Evolutionary conservation across 1,140 invertebrate genomes (phyloP).

Genomic region (Macrobrachium rosenbergii): DNA sequence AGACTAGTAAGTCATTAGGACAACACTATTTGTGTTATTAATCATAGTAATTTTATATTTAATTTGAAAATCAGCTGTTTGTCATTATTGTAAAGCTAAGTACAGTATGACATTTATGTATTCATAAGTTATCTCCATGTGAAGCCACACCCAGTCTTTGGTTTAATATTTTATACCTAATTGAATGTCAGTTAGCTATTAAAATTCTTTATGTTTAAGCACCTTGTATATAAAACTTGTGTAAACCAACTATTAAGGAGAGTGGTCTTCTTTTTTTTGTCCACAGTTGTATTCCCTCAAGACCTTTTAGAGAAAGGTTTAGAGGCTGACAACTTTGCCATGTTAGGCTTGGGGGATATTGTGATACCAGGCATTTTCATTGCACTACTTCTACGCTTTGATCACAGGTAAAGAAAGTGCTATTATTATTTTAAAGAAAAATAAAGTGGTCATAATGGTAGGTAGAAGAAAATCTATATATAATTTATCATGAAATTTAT

Average conservation of each 20-base stretch:
- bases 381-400: slow-evolving; percentile 95
- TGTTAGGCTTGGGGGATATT: slow-evolving; percentile 98
- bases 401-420: slow-evolving; percentile 77
- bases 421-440: not conserved
- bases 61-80: no score
- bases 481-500: no score
- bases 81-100: no score
- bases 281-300: slow-evolving; percentile 96
- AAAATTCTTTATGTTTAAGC: no score
- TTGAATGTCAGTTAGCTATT: not conserved
- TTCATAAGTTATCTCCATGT: no score
- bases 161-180: not conserved
- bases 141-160: not conserved
- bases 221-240: slow-evolving; percentile 17
- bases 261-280: slow-evolving; percentile 58
- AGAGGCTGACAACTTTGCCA: slow-evolving; percentile 94
- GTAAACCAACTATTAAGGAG: slow-evolving; percentile 58
- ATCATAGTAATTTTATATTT: no score
- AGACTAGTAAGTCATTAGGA: no score
- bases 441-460: not conserved
- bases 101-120: no score
- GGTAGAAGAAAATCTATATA: no score
- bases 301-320: slow-evolving; percentile 95
- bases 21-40: no score
- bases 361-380: slow-evolving; percentile 99